Evolutionary conservation across 2,113 vertebrate species (phyloP).

Genomic region (Galbula dea): DNA sequence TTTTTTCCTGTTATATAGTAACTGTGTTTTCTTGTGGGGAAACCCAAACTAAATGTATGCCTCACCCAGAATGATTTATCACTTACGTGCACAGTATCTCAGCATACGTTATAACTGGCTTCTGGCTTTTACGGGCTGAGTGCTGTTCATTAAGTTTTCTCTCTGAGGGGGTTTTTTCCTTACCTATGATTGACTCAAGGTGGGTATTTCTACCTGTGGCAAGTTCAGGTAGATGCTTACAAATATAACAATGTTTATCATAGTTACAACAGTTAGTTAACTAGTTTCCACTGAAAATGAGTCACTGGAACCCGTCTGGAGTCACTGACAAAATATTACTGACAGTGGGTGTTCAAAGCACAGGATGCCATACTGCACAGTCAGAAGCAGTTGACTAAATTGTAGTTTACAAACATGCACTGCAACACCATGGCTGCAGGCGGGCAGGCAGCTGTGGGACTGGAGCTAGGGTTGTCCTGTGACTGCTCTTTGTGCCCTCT

Average conservation of each 20-base stretch:
- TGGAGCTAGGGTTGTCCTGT: accelerated
- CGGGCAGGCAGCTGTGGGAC: accelerated
- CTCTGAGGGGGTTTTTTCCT: background rate
- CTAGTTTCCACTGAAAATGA: slow-evolving; percentile 7
- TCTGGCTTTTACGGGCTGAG: background rate
- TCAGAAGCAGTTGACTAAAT: background rate
- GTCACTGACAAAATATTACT: background rate
- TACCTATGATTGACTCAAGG: background rate
- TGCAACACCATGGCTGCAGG: accelerated
- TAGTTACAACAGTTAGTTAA: background rate
- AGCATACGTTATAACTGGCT: background rate
- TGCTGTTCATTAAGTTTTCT: background rate
- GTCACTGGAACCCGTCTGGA: background rate
- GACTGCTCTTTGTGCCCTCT: background rate
- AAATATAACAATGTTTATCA: background rate
- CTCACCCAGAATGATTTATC: background rate
- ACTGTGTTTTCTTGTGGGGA: background rate
- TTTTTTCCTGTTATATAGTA: background rate
- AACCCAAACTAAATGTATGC: background rate
- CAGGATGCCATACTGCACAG: background rate
- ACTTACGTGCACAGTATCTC: background rate
- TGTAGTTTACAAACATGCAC: background rate
- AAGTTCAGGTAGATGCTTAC: background rate
- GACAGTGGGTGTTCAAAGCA: background rate
- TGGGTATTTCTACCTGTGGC: background rate